Percentiles rank a stretch among this genome's conserved stretches.
Conservation (phyloP, 1,140 invertebrate species). For the Pogonomyrmex barbatus region DNA sequence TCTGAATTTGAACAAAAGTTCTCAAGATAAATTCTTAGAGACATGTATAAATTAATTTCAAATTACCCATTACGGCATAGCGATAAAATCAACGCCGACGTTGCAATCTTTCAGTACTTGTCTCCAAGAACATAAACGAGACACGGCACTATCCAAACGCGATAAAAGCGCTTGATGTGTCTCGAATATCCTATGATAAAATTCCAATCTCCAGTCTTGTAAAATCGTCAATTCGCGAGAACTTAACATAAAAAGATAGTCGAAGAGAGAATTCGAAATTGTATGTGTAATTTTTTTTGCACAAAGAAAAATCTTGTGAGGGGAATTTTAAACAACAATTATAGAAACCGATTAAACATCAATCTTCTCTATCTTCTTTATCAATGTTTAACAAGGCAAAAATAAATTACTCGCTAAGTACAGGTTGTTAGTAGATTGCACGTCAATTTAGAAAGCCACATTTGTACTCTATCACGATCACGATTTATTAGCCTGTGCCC, state of each 20-base stretch:
- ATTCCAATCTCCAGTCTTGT: background rate
- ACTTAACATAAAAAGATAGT: background rate
- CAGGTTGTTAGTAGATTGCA: background rate
- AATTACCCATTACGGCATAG: slow-evolving; percentile 24
- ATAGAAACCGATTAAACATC: background rate
- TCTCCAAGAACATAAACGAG: slow-evolving; percentile 37
- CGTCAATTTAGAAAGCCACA: too few relatives aligned
- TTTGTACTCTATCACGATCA: slow-evolving; percentile 2
- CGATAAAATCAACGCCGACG: slow-evolving; percentile 38
- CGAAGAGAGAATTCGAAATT: background rate
- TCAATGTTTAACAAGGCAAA: background rate
- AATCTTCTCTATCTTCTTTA: background rate
- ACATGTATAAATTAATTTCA: slow-evolving; percentile 39
- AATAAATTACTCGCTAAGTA: slow-evolving; percentile 38
- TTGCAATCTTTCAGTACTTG: slow-evolving; percentile 2
- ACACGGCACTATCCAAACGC: background rate
- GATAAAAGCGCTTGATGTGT: slow-evolving; percentile 24
- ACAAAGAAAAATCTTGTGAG: background rate
- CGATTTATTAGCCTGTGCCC: slow-evolving; percentile 21
- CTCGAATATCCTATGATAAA: slow-evolving; percentile 43
- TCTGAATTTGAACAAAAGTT: background rate
- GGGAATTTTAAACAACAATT: background rate
- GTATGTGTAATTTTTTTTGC: too few relatives aligned
- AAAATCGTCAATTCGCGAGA: background rate
- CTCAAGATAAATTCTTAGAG: slow-evolving; percentile 18